Conservation (phyloP, 1,140 invertebrate species). For the Leptinotarsa texana region DNA sequence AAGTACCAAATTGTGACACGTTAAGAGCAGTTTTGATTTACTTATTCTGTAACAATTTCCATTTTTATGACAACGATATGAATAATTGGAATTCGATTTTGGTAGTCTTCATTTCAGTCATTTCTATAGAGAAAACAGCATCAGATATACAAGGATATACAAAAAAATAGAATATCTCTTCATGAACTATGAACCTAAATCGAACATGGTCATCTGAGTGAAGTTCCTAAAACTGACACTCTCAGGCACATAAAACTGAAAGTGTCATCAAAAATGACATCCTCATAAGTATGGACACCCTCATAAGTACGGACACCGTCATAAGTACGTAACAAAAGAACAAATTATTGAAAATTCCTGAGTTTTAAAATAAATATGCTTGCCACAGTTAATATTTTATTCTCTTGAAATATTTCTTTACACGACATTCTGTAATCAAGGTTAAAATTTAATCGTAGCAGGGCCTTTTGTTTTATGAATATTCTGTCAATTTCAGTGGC, state of each 20-base stretch:
- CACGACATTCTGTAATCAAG: no score
- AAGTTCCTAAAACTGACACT: not conserved
- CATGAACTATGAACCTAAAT: no score
- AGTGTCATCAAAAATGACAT: not conserved
- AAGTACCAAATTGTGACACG: not conserved
- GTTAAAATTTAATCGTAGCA: no score
- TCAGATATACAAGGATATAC: no score
- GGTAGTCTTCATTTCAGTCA: not conserved
- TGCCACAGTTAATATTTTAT: no score
- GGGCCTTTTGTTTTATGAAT: no score
- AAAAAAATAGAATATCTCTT: no score
- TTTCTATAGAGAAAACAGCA: not conserved
- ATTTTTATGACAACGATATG: not conserved
- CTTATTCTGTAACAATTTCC: not conserved
- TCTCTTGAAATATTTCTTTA: no score
- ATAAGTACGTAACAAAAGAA: not conserved
- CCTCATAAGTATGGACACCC: not conserved
- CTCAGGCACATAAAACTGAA: no score
- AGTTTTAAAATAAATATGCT: no score
- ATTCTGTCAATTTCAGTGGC: no score
- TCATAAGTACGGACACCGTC: not conserved
- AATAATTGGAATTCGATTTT: not conserved
- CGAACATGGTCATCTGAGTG: no score
- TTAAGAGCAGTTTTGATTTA: not conserved
- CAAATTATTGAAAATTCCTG: not conserved